Conservation (phyloP, 2,888 invertebrate species). For the Pollenia griseotomentosa region DNA sequence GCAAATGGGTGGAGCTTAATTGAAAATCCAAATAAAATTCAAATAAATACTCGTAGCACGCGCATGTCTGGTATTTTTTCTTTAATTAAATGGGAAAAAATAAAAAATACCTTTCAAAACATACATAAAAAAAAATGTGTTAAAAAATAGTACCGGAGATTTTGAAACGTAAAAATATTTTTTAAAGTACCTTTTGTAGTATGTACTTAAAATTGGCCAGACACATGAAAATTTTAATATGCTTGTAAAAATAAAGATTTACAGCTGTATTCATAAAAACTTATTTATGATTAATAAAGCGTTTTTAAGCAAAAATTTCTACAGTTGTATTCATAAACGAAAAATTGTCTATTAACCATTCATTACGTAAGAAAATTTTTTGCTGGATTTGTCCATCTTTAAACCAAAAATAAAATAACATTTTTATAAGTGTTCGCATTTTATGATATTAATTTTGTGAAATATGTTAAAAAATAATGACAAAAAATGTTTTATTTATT, state of each 20-base stretch:
- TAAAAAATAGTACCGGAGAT: conserved; percentile 15
- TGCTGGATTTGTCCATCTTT: no score
- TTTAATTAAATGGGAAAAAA: background rate
- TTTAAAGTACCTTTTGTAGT: conserved; percentile 36
- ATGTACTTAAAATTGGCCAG: background rate
- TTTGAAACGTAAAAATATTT: background rate
- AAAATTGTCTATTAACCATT: no score
- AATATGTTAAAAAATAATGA: no score
- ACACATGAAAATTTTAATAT: background rate
- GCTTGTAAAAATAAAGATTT: background rate
- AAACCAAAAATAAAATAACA: no score
- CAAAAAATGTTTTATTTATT: no score
- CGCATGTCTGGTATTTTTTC: conserved; percentile 57
- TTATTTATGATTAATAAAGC: no score
- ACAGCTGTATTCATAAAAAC: no score
- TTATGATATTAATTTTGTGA: no score
- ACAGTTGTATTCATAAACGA: no score
- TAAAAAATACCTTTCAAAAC: background rate
- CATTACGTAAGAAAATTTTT: no score
- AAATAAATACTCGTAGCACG: conserved; percentile 40
- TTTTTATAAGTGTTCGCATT: no score
- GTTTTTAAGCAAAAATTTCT: no score
- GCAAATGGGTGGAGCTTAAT: conserved; percentile 59
- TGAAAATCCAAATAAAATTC: conserved; percentile 34
- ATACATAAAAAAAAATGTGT: conserved; percentile 1